Conservation (phyloP, 1,140 invertebrate genomes). For the Zaprionus ornatus region DNA sequence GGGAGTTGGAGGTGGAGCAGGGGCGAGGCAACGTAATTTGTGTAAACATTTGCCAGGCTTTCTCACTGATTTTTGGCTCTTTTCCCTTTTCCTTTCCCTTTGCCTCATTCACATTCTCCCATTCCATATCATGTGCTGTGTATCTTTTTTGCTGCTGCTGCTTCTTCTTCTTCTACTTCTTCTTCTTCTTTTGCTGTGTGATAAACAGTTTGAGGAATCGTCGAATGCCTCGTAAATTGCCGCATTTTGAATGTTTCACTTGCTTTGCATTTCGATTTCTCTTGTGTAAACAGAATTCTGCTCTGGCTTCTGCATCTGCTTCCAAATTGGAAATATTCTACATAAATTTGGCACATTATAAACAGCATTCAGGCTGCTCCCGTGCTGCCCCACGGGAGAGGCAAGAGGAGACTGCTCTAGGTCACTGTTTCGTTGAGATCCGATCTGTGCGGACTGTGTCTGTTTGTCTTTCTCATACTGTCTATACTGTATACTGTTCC, state of each 20-base stretch:
- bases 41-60: slow-evolving; percentile 79
- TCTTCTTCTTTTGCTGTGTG: slow-evolving; percentile 55
- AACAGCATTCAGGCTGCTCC: slow-evolving; percentile 8
- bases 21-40: slow-evolving; percentile 69
- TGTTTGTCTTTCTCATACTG: slow-evolving; percentile 14
- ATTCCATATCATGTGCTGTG: neutral
- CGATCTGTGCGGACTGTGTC: neutral
- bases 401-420: neutral
- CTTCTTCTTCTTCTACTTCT: neutral
- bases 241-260: slow-evolving; percentile 63
- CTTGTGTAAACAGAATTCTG: slow-evolving; percentile 63
- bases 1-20: neutral
- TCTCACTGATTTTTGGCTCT: slow-evolving; percentile 70
- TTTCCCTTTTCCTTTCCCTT: neutral
- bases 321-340: slow-evolving; percentile 26
- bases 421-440: slow-evolving; percentile 16
- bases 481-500: neutral
- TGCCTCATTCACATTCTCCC: neutral
- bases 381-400: too few species aligned
- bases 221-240: slow-evolving; percentile 67
- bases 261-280: slow-evolving; percentile 41
- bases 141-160: neutral
- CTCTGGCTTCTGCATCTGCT: slow-evolving; percentile 13
- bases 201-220: slow-evolving; percentile 71
- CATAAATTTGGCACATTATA: slow-evolving; percentile 70